phyloP scores from a whole-genome alignment of 2,888 invertebrate genomes.

The Ommatoiulus sabulosus region DNA sequence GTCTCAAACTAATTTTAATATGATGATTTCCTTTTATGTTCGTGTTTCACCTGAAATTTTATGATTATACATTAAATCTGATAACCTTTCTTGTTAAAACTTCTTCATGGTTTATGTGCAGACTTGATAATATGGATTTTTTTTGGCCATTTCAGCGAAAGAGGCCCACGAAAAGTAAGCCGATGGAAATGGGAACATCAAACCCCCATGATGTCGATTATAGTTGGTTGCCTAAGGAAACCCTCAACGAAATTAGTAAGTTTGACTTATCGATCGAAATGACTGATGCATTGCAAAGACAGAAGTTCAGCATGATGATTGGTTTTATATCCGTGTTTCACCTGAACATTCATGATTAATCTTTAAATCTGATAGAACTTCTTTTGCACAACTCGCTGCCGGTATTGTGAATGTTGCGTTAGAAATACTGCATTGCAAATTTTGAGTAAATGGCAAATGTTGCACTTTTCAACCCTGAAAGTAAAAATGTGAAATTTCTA shows the following conservation, averaged over 20 bases:
- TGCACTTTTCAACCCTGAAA: too few species aligned
- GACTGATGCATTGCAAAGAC: neutral
- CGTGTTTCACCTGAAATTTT: constrained; percentile 14
- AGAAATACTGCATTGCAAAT: too few species aligned
- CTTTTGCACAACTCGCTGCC: neutral
- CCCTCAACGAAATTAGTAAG: constrained; percentile 72
- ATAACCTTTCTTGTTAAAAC: neutral
- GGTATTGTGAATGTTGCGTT: too few species aligned
- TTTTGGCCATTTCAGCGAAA: constrained; percentile 64
- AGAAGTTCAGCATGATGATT: constrained; percentile 38
- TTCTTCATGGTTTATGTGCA: neutral
- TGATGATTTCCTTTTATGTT: constrained; percentile 49
- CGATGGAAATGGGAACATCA: constrained; percentile 83
- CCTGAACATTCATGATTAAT: neutral
- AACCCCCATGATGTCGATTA: constrained; percentile 94
- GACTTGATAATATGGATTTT: neutral
- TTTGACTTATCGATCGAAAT: neutral
- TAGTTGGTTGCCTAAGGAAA: constrained; percentile 97
- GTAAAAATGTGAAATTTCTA: too few species aligned
- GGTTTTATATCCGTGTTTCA: neutral
- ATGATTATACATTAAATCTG: neutral
- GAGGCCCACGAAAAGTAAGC: constrained; percentile 62
- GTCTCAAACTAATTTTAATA: neutral
- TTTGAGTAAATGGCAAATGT: too few species aligned
- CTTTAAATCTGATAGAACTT: neutral